phyloP scores from a whole-genome alignment of 2,888 invertebrate species.

The Apodemia mormo region DNA sequence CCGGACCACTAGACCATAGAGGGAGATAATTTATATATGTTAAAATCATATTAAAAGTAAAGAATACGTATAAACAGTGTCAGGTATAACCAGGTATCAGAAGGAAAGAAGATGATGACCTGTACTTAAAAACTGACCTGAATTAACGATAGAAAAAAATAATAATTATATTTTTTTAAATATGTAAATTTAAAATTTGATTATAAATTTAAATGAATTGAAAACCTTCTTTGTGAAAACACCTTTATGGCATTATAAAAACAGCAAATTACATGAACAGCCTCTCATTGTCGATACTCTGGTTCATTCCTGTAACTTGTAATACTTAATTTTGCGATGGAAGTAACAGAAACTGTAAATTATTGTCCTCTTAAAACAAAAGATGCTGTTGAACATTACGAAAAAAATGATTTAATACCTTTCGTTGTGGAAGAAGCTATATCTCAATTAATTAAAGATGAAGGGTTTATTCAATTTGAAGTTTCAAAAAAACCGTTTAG shows the following conservation, averaged over 20 bases:
- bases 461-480: conserved; percentile 15
- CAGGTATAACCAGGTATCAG: too few species aligned
- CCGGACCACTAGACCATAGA: too few species aligned
- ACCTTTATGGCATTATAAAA: not conserved
- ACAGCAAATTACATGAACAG: too few species aligned
- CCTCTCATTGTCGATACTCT: not conserved
- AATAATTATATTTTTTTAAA: too few species aligned
- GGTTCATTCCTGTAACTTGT: not conserved
- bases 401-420: not conserved
- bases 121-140: not conserved
- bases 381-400: not conserved
- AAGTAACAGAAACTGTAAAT: conserved; percentile 5
- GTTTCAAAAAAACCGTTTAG: conserved; percentile 13
- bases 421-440: not conserved
- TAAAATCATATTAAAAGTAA: too few species aligned
- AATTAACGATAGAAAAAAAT: too few species aligned
- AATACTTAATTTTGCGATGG: not conserved
- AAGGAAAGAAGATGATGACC: too few species aligned
- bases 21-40: too few species aligned
- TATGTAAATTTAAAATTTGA: too few species aligned
- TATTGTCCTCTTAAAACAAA: not conserved
- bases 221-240: not conserved
- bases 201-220: not conserved
- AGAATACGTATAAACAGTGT: too few species aligned
- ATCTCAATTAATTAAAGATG: not conserved